Conservation (phyloP, 1,140 invertebrate genomes). For the Euwallacea similis region DNA sequence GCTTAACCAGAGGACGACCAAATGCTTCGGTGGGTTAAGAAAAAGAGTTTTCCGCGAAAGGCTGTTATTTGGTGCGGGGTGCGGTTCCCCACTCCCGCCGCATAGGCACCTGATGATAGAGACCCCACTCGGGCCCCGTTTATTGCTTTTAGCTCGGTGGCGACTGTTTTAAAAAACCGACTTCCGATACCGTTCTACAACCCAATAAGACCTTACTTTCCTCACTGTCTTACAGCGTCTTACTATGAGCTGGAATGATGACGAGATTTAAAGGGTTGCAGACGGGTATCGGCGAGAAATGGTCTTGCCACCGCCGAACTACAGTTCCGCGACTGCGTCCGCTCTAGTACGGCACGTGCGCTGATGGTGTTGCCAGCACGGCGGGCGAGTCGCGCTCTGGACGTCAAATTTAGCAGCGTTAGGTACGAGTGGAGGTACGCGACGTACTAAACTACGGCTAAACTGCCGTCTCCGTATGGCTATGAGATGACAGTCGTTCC, state of each 20-base stretch:
- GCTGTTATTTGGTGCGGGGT: conserved; percentile 35
- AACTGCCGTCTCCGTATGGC: conserved; percentile 90
- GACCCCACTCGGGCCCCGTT: conserved; percentile 19
- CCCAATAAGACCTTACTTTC: neutral
- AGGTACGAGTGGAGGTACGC: conserved; percentile 30
- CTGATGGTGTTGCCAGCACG: conserved; percentile 4
- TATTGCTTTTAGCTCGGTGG: conserved; percentile 38
- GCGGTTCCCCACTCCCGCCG: conserved; percentile 31
- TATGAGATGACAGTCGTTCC: conserved; percentile 85
- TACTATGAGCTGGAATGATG: conserved; percentile 8
- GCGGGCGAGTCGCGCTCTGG: conserved; percentile 18
- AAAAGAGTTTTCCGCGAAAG: conserved; percentile 35
- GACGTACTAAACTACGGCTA: conserved; percentile 57
- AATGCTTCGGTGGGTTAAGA: conserved; percentile 36
- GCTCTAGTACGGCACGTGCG: conserved; percentile 8
- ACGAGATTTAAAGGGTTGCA: conserved; percentile 3
- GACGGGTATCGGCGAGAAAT: conserved; percentile 14
- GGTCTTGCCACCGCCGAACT: conserved; percentile 27
- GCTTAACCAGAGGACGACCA: conserved; percentile 32
- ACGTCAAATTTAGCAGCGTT: conserved; percentile 25
- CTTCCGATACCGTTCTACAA: conserved; percentile 24
- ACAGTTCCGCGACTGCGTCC: conserved; percentile 23
- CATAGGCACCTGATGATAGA: conserved; percentile 33
- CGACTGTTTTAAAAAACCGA: conserved; percentile 20
- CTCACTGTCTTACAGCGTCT: neutral